These are phyloP conservation scores for Sinodicranocentrus sp. DNA, from an alignment of 2,888 invertebrate genomes.

Conservation along the genomic window DNA sequence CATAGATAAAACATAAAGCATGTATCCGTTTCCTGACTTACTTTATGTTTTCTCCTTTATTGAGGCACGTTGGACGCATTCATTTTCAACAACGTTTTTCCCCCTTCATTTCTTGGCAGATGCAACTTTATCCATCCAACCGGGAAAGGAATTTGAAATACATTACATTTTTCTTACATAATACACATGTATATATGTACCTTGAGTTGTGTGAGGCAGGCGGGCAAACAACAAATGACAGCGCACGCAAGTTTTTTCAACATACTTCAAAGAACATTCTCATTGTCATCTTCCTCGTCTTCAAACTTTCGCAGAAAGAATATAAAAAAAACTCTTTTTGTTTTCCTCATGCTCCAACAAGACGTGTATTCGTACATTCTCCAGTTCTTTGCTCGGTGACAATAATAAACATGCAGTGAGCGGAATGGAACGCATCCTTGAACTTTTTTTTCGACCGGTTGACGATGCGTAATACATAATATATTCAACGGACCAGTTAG, in stretches of 20 bases:
- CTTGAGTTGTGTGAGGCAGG: no score
- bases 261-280: no score
- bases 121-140: slow-evolving; percentile 49
- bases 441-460: not conserved
- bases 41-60: slow-evolving; percentile 32
- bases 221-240: no score
- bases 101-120: slow-evolving; percentile 36
- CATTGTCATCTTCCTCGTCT: no score
- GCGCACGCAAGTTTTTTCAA: no score
- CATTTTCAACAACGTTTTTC: slow-evolving; percentile 37
- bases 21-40: not conserved
- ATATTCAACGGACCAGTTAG: no score
- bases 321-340: slow-evolving; percentile 6
- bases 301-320: no score
- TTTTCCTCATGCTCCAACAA: slow-evolving; percentile 45
- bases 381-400: slow-evolving; percentile 20
- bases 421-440: slow-evolving; percentile 13
- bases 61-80: slow-evolving; percentile 55
- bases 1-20: slow-evolving; percentile 56
- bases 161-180: slow-evolving; percentile 3
- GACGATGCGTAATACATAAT: no score
- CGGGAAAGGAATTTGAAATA: slow-evolving; percentile 18
- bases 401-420: slow-evolving; percentile 36
- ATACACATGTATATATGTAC: no score
- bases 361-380: slow-evolving; percentile 25